phyloP scores from a whole-genome alignment of 1,140 invertebrate species.

The Atta texana region DNA sequence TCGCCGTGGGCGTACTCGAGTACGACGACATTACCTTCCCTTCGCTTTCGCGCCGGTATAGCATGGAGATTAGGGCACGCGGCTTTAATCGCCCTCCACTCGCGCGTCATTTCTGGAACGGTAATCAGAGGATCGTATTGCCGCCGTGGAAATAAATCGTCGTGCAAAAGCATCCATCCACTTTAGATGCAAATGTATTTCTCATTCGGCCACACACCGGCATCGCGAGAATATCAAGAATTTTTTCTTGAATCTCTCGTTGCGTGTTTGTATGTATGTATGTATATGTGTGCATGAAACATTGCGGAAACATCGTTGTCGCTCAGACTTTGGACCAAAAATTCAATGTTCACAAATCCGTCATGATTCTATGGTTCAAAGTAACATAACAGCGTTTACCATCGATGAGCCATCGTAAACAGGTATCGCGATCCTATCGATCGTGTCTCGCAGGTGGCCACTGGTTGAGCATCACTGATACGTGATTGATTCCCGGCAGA shows the following conservation, averaged over 20 bases:
- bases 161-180: conserved; percentile 56
- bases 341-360: conserved; percentile 1
- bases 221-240: conserved; percentile 41
- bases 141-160: conserved; percentile 55
- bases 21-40: conserved; percentile 56
- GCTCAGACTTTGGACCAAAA: neutral
- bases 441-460: conserved; percentile 58
- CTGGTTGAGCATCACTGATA: conserved; percentile 79
- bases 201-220: conserved; percentile 56
- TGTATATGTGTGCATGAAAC: neutral
- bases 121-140: conserved; percentile 59
- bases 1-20: conserved; percentile 77
- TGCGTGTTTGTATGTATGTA: no score
- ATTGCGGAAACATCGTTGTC: neutral
- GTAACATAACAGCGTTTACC: conserved; percentile 32
- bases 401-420: conserved; percentile 19
- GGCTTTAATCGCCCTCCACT: conserved; percentile 55
- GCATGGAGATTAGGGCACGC: conserved; percentile 59
- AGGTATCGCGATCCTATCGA: conserved; percentile 53
- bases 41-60: conserved; percentile 20
- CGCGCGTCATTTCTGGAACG: conserved; percentile 59
- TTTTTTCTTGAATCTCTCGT: conserved; percentile 15
- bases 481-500: conserved; percentile 84
- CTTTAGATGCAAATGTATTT: conserved; percentile 64
- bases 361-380: neutral